Conservation (phyloP, 2,888 invertebrate species). For the Teleiodes luculella region DNA sequence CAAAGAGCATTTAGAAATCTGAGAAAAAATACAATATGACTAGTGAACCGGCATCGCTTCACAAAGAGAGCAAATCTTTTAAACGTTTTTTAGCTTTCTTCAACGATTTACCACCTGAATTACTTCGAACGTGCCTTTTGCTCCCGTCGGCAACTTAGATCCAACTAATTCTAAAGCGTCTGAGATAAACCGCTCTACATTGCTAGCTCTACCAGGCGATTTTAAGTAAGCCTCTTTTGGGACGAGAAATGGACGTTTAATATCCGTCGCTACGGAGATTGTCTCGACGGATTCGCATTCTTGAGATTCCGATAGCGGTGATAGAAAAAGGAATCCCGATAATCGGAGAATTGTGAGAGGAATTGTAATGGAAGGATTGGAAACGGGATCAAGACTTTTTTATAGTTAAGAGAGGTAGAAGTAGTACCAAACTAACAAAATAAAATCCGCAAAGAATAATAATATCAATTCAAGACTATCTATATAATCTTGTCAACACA, state of each 20-base stretch:
- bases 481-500: too few relatives aligned
- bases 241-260: not conserved
- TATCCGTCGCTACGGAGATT: not conserved
- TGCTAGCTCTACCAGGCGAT: not conserved
- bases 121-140: conserved; percentile 3
- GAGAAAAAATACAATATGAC: too few relatives aligned
- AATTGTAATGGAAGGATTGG: conserved; percentile 16
- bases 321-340: not conserved
- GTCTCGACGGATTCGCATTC: not conserved
- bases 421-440: too few relatives aligned
- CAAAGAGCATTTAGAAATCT: too few relatives aligned
- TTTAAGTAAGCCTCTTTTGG: not conserved
- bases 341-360: conserved; percentile 11
- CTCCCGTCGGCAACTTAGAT: not conserved
- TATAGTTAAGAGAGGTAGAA: not conserved
- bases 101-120: not conserved
- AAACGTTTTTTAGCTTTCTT: not conserved
- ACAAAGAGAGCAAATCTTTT: not conserved
- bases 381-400: not conserved
- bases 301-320: not conserved
- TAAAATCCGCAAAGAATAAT: too few relatives aligned
- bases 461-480: too few relatives aligned
- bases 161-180: not conserved
- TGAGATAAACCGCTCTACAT: not conserved
- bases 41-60: not conserved